Conservation (phyloP, 2,113 vertebrate genomes). For the Boleophthalmus pectinirostris region DNA sequence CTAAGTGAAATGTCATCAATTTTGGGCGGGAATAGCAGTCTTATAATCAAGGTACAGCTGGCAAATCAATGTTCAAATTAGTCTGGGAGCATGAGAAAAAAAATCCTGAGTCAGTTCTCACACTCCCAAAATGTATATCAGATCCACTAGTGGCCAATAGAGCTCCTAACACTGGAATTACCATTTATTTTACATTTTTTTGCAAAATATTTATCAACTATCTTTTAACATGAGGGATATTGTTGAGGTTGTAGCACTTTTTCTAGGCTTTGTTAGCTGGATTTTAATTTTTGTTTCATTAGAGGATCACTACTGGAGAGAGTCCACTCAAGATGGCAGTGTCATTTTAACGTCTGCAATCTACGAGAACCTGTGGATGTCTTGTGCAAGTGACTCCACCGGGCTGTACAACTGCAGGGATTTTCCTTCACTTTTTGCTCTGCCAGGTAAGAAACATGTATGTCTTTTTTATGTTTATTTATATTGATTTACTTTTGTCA, state of each 20-base stretch:
- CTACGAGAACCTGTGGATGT: constrained; percentile 91
- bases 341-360: constrained; percentile 84
- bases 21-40: constrained; percentile 68
- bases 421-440: constrained; percentile 85
- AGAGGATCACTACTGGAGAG: constrained; percentile 78
- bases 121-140: constrained; percentile 57
- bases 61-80: constrained; percentile 65
- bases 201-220: constrained; percentile 45
- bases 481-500: neutral
- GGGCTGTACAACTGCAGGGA: constrained; percentile 85
- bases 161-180: constrained; percentile 39
- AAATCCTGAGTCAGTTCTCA: constrained; percentile 49
- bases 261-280: constrained; percentile 76
- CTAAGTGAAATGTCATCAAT: constrained; percentile 51
- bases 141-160: constrained; percentile 45
- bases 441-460: constrained; percentile 79
- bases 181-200: constrained; percentile 14
- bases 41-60: constrained; percentile 50
- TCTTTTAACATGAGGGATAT: constrained; percentile 64
- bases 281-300: constrained; percentile 78
- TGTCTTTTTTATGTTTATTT: neutral
- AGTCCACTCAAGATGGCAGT: constrained; percentile 76
- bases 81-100: constrained; percentile 38
- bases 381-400: constrained; percentile 86
- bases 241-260: constrained; percentile 78